These are phyloP conservation scores for Diadophis punctatus DNA, from an alignment of 2,113 vertebrate species.

Conservation along the genomic window DNA sequence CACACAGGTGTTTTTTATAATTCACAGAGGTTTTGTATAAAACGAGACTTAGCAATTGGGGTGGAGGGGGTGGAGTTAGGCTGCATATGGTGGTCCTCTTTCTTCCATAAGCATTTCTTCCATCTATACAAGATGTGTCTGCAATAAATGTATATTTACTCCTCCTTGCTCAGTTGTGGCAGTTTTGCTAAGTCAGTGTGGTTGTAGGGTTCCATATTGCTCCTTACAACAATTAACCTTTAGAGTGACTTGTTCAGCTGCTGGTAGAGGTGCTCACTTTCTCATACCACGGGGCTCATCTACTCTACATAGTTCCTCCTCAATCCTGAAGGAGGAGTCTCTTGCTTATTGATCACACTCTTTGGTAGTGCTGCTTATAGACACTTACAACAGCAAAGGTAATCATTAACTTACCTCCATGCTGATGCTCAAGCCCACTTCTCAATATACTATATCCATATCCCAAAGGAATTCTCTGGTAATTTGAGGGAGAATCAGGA, in stretches of 20 bases:
- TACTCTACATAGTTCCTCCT: background rate
- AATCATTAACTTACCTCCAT: slow-evolving; percentile 64
- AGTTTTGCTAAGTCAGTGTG: background rate
- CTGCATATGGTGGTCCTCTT: background rate
- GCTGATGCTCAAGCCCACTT: slow-evolving; percentile 74
- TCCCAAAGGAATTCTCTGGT: slow-evolving; percentile 71
- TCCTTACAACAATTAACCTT: background rate
- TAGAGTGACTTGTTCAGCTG: background rate
- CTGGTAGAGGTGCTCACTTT: background rate
- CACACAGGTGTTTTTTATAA: background rate
- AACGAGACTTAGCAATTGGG: background rate
- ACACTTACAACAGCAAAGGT: background rate
- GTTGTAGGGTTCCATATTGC: background rate
- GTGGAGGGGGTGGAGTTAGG: background rate
- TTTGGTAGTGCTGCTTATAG: background rate
- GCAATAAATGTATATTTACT: background rate
- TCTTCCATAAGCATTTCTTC: background rate
- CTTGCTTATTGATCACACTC: background rate
- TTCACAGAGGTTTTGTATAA: background rate
- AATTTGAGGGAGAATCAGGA: slow-evolving; percentile 77
- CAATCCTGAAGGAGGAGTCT: background rate
- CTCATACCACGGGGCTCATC: background rate
- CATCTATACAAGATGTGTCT: background rate
- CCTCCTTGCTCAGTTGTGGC: background rate
- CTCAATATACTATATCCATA: slow-evolving; percentile 75